Base-by-base conservation (phyloP, 2,888 invertebrate genomes). In the Amblyjoppa fuscipennis region DNA sequence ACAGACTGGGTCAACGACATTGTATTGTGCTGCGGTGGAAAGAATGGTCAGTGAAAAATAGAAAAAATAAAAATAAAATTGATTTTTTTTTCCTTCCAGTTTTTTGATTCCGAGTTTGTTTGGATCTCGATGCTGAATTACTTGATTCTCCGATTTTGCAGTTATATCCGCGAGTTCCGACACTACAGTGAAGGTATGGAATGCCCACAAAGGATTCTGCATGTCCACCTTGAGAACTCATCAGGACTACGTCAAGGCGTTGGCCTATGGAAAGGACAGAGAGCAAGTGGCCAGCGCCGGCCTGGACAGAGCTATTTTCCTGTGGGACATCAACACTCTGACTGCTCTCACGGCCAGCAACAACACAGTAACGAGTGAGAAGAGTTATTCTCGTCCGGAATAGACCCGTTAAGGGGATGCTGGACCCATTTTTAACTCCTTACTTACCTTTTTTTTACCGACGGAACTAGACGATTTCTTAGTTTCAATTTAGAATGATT, bases 1-100 rank as follows among this genome's bases (percentile, higher is more conserved):
- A 99, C 99, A 2, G 99, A 99, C 94, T 99, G 99, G 99, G 99
- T 99, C 71, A 99, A 99, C 94, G 99, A 99, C 95, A 98, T 99
- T 93, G 98, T 99, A 56, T 95, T 99, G 41, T 99, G 99, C 94
- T 99, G 99, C 94, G 98, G 98, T 88, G 99, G 99, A 53, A 97
- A 98, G 94, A 99, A 99, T 94, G 96, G 98, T 98, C 95, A 95
- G 96, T 95, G 45, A 16, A 16, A 49, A 13, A 4, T 9, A 20
- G 3, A 0, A 7, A 56, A 25, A 13, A 25, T 1, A 2, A 59
- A 13, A 28, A 25, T 1, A 28, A 0, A 3, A 11, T 51, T 34
- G 0, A 16, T 51, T 34, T 41, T 16, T 68, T 34, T 13, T 28
- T 11, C 1, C 0, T 1, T 6, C 13, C 0, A 13, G 56, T 61